Evolutionary conservation across 2,113 vertebrate genomes (phyloP).

Genomic region (Malurus elegans): DNA sequence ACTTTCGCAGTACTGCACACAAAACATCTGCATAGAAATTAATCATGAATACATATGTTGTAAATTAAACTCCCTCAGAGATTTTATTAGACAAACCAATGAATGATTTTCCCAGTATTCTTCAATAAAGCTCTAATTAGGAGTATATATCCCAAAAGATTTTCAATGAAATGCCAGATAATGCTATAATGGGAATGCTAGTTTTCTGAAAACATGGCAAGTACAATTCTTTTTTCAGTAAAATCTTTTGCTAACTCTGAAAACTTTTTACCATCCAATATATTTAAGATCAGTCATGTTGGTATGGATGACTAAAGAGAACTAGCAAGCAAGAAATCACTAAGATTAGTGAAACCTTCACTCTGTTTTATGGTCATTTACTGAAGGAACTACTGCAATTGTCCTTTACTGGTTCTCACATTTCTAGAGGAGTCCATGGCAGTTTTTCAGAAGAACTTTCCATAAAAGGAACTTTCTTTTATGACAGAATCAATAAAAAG

Average conservation of each 20-base stretch:
- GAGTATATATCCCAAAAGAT: neutral
- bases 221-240: neutral
- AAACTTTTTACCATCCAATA: neutral
- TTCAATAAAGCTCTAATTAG: constrained; percentile 11
- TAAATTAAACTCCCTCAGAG: neutral
- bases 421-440: neutral
- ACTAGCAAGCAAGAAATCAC: neutral
- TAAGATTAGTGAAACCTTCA: neutral
- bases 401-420: neutral
- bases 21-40: neutral
- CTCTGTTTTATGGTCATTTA: neutral
- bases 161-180: neutral
- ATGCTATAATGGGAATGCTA: neutral
- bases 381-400: neutral
- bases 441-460: neutral
- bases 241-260: neutral
- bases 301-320: neutral
- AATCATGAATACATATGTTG: neutral
- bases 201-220: neutral
- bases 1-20: neutral
- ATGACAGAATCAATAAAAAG: neutral
- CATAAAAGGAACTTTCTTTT: neutral
- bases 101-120: constrained; percentile 10
- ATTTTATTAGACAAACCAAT: constrained; percentile 14
- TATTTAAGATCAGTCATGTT: neutral